Evolutionary conservation across 2,113 vertebrate species (phyloP), one percentile per base, ranked within the genome.

Genomic region (Pandion haliaetus): DNA sequence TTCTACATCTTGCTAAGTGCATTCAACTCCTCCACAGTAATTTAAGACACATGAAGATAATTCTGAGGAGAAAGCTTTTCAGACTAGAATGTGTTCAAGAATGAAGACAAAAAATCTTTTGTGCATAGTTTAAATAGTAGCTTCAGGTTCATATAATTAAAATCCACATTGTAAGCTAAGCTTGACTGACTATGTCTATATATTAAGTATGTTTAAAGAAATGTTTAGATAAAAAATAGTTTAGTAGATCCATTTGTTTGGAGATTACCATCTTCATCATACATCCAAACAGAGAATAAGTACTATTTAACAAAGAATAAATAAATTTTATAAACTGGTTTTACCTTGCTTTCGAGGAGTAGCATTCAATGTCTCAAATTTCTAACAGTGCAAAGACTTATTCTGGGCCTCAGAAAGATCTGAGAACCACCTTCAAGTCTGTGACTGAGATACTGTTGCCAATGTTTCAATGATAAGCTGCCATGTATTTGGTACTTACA

Each of bases 1-100:
- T 70, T 86, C 76, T 86, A 86, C 77, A 86, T 96, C 69, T 90
- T 85, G 17, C 52, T 52, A 29, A 74, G 52, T 81, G 8, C 31
- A 59, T 45, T 91, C 17, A 57, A 66, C 72, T 92, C 55, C 74
- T 70, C 61, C 72, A 59, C 67, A 89, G 63, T 96, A 96, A 97
- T 93, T 91, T 88, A 89, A 98, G 69, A 93, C 74, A 92, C 19
- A 12, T 94, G 82, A 92, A 78, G 78, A 72, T 96, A 89, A 94
- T 40, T 90, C 58, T 77, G 61, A 65, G 49, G 85, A 74, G 16
- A 36, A 47, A 71, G 24, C 4, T 82, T 85, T 95, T 91, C 26
- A 50, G 25, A 49, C 10, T 49, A 95, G 52, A 40, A 31, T 59
- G 5, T 26, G 31, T 24, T 67, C 47, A 72, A 72, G 52, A 83